Conservation (phyloP, 1,140 invertebrate genomes). For the Uloborus diversus region DNA sequence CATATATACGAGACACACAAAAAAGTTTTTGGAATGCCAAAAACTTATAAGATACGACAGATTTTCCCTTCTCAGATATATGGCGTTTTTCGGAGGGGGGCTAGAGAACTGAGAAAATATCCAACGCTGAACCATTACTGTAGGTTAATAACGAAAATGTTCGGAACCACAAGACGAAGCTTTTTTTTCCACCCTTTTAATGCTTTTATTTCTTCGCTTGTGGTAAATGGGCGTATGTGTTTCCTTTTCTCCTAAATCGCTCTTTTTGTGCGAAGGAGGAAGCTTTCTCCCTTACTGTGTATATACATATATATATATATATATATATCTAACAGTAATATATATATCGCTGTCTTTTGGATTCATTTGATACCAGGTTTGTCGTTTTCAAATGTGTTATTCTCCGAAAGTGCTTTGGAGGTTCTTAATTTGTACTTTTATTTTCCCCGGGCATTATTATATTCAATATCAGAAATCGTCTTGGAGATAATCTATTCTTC, state of each 20-base stretch:
- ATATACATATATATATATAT: not conserved
- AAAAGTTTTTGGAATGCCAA: conserved; percentile 54
- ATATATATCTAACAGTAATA: no score
- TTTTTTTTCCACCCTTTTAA: conserved; percentile 26
- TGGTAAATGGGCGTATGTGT: conserved; percentile 43
- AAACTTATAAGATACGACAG: conserved; percentile 51
- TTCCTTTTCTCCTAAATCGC: conserved; percentile 40
- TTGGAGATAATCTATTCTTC: no score
- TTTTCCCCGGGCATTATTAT: no score
- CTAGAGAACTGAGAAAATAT: conserved; percentile 39
- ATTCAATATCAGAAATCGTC: no score
- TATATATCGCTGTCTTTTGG: no score
- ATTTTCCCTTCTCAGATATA: conserved; percentile 22
- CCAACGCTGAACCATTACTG: conserved; percentile 31
- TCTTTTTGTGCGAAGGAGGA: conserved; percentile 33
- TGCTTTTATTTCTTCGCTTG: conserved; percentile 42
- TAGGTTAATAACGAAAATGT: conserved; percentile 50
- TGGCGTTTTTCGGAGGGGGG: not conserved
- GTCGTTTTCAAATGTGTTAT: no score
- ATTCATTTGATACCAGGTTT: no score
- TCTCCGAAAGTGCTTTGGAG: no score
- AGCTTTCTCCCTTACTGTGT: not conserved
- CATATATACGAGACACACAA: conserved; percentile 2
- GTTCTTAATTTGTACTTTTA: no score
- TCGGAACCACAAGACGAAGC: conserved; percentile 20